Base-by-base conservation (phyloP, 2,113 vertebrate genomes). In the Pseudorhombus dupliciocellatus region DNA sequence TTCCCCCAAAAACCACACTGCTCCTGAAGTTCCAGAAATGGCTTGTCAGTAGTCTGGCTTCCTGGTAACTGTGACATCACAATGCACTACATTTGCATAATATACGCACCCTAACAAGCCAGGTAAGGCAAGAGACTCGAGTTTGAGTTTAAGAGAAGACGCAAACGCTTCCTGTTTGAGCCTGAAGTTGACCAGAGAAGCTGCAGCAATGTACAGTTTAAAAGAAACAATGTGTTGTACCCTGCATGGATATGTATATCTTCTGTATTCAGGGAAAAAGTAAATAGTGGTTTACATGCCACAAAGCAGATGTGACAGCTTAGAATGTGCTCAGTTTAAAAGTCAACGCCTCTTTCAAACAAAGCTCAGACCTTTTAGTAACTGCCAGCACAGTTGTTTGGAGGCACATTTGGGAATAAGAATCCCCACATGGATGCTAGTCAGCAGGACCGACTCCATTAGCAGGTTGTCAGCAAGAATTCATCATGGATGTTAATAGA, bases 401-500 rank as follows among this genome's bases (percentile, higher is more conserved):
- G 65, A 10, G 1, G 58, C 25, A 77, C 56, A 53, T 53, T 9
- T 40, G 78, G 54, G 68, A 80, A 60, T 18, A 75, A 24, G 66
- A 67, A 74, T 61, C 31, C 64, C 54, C 70, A 50, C 53, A 54
- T 30, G 74, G 60, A 74, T 65, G 26, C 12, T 34, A 66, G 78
- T 85, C 76, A 85, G 78, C 62, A 72, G 52, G 50, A 73, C 66
- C 65, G 37, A 73, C 48, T 83, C 54, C 73, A 83, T 84, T 80
- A 81, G 62, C 15, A 5, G 60, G 48, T 70, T 55, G 62, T 71
- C 71, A 56, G 77, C 62, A 51, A 70, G 63, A 80, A 84, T 83
- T 81, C 51, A 85, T 84, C 30, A 73, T 30, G 46, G 77, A 66
- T 68, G 73, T 78, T 87, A 80, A 85, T 70, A 74, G 69, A 72